phyloP scores from a whole-genome alignment of 1,140 invertebrate genomes.

The Temnothorax curvispinosus region DNA sequence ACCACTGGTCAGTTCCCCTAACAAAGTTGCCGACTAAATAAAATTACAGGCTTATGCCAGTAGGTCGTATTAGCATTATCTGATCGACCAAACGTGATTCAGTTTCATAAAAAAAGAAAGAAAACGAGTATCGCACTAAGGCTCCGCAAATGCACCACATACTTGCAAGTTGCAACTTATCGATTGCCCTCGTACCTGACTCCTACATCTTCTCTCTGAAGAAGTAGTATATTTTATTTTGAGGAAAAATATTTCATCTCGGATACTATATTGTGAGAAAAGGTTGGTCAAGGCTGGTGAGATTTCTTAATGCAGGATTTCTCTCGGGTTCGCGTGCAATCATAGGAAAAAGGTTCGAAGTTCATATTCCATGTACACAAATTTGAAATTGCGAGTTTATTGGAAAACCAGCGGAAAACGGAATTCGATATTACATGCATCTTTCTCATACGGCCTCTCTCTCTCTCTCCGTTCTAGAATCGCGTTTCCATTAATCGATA shows the following conservation, averaged over 20 bases:
- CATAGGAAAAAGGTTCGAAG: not conserved
- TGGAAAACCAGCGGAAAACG: not conserved
- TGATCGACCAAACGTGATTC: constrained; percentile 32
- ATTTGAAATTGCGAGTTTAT: constrained; percentile 25
- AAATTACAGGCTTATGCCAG: constrained; percentile 58
- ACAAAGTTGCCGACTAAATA: constrained; percentile 34
- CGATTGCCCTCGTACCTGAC: constrained; percentile 8
- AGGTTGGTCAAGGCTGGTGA: not conserved
- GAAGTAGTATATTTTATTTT: constrained; percentile 20
- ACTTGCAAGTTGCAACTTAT: constrained; percentile 30
- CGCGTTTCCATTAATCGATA: constrained; percentile 22
- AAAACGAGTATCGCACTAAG: not conserved
- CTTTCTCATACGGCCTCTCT: not conserved
- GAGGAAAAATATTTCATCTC: constrained; percentile 29
- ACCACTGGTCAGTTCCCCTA: constrained; percentile 24
- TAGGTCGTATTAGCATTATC: constrained; percentile 57
- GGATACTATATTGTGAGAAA: not conserved
- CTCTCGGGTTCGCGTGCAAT: not conserved
- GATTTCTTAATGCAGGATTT: constrained; percentile 1
- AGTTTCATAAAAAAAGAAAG: constrained; percentile 8
- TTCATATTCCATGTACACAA: not conserved
- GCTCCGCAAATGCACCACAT: constrained; percentile 15
- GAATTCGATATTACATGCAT: constrained; percentile 14
- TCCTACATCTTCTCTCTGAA: not conserved
- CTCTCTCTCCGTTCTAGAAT: not conserved